phyloP scores from a whole-genome alignment of 2,888 invertebrate species.

The Melipona bicolor region DNA sequence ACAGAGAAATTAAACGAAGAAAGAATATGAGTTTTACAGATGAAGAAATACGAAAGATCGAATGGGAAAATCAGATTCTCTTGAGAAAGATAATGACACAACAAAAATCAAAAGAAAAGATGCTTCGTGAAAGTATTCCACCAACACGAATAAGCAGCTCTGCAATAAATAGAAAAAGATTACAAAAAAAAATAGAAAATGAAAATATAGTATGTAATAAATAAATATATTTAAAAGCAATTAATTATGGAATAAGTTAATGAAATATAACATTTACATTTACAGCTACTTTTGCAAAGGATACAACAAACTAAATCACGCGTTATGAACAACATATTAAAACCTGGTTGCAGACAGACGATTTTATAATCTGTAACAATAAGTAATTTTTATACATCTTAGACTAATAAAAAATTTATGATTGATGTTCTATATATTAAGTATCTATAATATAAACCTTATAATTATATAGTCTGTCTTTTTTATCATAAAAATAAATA shows the following conservation, averaged over 20 bases:
- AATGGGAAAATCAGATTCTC: constrained; percentile 84
- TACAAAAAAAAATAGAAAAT: constrained; percentile 85
- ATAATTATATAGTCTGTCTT: constrained; percentile 10
- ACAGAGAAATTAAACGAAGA: constrained; percentile 36
- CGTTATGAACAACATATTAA: constrained; percentile 63
- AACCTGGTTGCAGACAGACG: constrained; percentile 73
- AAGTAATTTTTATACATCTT: constrained; percentile 48
- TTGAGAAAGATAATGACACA: constrained; percentile 83
- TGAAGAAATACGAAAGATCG: constrained; percentile 83
- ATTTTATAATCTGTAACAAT: constrained; percentile 65
- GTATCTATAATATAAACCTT: constrained; percentile 16
- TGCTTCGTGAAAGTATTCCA: constrained; percentile 9
- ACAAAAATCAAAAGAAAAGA: constrained; percentile 73
- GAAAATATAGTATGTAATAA: constrained; percentile 85
- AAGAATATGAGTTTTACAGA: constrained; percentile 84
- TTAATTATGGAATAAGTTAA: background rate
- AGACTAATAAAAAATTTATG: constrained; percentile 4
- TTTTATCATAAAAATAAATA: constrained; percentile 1
- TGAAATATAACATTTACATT: constrained; percentile 42
- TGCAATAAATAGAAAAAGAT: constrained; percentile 84
- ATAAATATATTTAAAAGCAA: background rate
- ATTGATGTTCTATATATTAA: constrained; percentile 10
- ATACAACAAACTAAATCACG: constrained; percentile 78
- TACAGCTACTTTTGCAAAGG: constrained; percentile 77
- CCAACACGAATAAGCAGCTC: constrained; percentile 79